These are phyloP conservation scores for Gasterosteus aculeatus DNA, from an alignment of 2,113 vertebrate species.

Conservation along the genomic window DNA sequence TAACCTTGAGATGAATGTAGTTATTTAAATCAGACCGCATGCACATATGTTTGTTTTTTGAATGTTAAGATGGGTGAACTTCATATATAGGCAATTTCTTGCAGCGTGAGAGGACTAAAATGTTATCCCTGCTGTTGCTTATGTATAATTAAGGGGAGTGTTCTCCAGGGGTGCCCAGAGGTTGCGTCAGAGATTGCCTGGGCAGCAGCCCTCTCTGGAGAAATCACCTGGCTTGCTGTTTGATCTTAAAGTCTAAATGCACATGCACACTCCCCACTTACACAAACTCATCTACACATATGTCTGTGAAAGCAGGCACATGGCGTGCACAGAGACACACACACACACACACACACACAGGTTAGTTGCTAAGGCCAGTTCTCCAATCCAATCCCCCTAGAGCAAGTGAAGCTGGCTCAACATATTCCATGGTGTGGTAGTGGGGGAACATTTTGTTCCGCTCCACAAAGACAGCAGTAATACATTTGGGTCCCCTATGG, in stretches of 20 bases:
- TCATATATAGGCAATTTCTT: conserved; percentile 61
- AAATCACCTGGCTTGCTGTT: conserved; percentile 73
- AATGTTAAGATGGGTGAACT: conserved; percentile 46
- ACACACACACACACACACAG: conserved; percentile 36
- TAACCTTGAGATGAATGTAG: conserved; percentile 28
- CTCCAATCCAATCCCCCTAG: conserved; percentile 58
- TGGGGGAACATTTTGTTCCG: conserved; percentile 67
- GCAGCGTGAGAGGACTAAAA: conserved; percentile 66
- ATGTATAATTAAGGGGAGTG: conserved; percentile 75
- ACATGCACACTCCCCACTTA: conserved; percentile 45
- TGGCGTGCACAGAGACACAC: conserved; percentile 3
- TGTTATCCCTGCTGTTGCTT: conserved; percentile 72
- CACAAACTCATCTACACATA: conserved; percentile 45
- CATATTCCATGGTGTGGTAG: conserved; percentile 66
- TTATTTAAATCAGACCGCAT: conserved; percentile 41
- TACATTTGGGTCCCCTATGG: conserved; percentile 72
- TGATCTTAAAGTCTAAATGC: conserved; percentile 65
- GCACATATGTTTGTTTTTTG: conserved; percentile 60
- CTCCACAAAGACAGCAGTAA: conserved; percentile 69
- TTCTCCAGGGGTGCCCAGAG: conserved; percentile 63
- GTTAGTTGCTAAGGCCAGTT: conserved; percentile 65
- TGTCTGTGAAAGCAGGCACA: conserved; percentile 15
- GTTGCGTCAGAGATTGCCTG: conserved; percentile 76
- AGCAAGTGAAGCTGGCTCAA: conserved; percentile 65
- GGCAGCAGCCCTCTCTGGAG: conserved; percentile 69